Percentiles rank a stretch among this genome's conserved stretches.
Conservation (phyloP, 2,113 vertebrate species). For the Leptocoma aspasia region DNA sequence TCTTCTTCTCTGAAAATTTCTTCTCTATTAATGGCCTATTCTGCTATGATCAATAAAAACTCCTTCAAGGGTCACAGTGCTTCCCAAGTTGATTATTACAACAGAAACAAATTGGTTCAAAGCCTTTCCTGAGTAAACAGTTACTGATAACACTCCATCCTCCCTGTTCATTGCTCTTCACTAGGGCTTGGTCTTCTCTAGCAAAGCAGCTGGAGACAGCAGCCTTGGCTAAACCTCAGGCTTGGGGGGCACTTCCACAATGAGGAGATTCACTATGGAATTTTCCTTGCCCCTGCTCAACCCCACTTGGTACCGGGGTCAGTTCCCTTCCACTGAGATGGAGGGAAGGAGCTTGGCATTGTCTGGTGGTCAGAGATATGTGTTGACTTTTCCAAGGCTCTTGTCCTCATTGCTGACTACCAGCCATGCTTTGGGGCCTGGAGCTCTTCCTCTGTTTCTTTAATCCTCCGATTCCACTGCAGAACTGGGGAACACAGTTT, state of each 20-base stretch:
- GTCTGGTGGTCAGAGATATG: neutral
- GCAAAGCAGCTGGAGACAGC: neutral
- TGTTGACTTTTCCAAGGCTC: neutral
- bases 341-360: neutral
- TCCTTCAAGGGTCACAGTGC: neutral
- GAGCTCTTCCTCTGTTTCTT: neutral
- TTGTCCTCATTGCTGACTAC: neutral
- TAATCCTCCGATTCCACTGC: neutral
- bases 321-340: neutral
- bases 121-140: neutral
- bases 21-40: neutral
- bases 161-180: neutral
- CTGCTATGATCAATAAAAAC: neutral
- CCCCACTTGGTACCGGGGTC: neutral
- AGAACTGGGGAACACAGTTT: neutral
- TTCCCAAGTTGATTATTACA: neutral
- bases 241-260: neutral
- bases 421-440: neutral
- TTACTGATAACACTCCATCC: neutral
- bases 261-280: accelerated
- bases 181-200: neutral
- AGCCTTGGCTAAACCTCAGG: neutral
- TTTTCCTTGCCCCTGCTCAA: neutral
- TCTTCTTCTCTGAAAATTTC: neutral
- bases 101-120: neutral